Base-by-base conservation (phyloP, 30 jellyfish, hydroid and myxozoan genomes). In the Cassiopea xamachana region DNA sequence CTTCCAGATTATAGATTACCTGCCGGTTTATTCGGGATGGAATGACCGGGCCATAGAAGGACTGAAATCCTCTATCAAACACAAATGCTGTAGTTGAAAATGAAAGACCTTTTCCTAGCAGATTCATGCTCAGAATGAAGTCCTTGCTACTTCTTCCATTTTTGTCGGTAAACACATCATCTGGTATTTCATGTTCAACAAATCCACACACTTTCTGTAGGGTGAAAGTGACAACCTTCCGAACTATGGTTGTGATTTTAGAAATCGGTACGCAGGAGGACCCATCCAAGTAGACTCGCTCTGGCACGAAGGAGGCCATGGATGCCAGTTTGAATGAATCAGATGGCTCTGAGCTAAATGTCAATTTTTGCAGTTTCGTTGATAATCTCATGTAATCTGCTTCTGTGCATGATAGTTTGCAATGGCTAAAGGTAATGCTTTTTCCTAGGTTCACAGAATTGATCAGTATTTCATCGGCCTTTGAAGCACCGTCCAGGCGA, bases 131-230 rank as follows among this genome's bases (percentile, higher is more conserved):
- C 16, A 96, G 48, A 73, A 74, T 74, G 88, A 92, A 90, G 68
- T 89, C 92, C 1, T 46, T 47, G 6, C 98, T 87, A 39, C 69
- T 67, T 46, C 94, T 67, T 46, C 95, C 94, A 15, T 60, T 18
- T 49, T 67, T 49, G 59, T 88, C 98, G 1, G 84, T 82, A 85
- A 96, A 96, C 4, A 87, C 80, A 46, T 83, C 87, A 9, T 51
- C 50, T 2, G 97, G 97, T 43, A 96, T 81, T 49, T 60, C 48
- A 75, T 80, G 93, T 15, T 74, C 92, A 48, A 87, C 48, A 60
- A 69, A 79, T 10, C 99, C 99, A 69, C 99, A 96, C 46, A 79
- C 93, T 19, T 90, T 69, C 14, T 59, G 92, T 55, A 72, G 19
- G 59, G 73, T 83, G 64, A 89, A 19, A 73, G 59, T 69, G 43